phyloP scores from a whole-genome alignment of 2,113 vertebrate species.

The Ornithorhynchus anatinus region DNA sequence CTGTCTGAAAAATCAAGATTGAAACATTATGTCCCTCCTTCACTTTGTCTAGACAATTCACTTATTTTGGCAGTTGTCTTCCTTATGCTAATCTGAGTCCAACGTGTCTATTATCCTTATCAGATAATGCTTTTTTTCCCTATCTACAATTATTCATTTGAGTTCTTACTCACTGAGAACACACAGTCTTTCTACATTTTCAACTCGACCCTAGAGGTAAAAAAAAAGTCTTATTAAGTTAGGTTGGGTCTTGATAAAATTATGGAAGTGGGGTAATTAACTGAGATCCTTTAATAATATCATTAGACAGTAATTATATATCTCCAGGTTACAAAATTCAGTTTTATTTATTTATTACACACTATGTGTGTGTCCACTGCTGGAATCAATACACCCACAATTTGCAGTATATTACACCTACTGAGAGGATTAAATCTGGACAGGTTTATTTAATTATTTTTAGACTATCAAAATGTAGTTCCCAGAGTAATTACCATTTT shows the following conservation, averaged over 20 bases:
- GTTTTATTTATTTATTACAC: slow-evolving; percentile 16
- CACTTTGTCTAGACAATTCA: background rate
- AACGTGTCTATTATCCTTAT: background rate
- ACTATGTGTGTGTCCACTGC: background rate
- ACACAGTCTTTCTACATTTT: background rate
- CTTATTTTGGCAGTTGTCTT: background rate
- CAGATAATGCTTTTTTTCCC: background rate
- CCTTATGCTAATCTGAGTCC: background rate
- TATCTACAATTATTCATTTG: background rate
- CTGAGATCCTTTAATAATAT: slow-evolving; percentile 18
- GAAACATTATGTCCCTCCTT: background rate
- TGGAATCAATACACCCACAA: background rate
- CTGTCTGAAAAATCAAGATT: accelerated
- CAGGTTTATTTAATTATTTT: background rate
- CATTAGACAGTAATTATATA: slow-evolving; percentile 14
- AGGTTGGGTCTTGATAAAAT: slow-evolving; percentile 16
- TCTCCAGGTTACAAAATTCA: slow-evolving; percentile 9
- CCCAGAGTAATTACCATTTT: background rate
- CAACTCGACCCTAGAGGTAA: background rate
- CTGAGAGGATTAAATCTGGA: slow-evolving; percentile 15
- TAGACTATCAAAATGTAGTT: background rate
- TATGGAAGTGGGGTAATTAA: background rate
- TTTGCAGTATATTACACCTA: background rate
- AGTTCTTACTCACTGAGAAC: background rate
- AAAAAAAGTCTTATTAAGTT: slow-evolving; percentile 8